Percentiles rank a stretch among this genome's conserved stretches.
These are phyloP conservation scores for Torymus auratus DNA, from an alignment of 2,888 invertebrate genomes.

Conservation along the genomic window DNA sequence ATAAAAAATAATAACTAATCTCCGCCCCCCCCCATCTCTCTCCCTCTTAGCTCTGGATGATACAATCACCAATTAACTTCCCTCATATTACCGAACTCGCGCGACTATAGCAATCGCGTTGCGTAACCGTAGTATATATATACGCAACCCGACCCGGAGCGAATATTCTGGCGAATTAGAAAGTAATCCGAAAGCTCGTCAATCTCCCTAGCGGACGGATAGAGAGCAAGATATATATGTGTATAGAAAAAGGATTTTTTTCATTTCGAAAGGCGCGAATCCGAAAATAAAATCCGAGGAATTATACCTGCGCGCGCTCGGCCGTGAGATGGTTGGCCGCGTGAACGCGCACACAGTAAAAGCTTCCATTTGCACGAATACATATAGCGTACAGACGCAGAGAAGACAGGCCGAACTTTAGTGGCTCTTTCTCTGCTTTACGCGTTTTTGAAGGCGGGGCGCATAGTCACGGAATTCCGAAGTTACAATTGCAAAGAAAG, in stretches of 20 bases:
- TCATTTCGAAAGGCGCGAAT: neutral
- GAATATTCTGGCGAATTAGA: slow-evolving; percentile 33
- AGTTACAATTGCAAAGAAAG: slow-evolving; percentile 44
- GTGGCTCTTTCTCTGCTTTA: neutral
- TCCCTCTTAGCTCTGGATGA: too few relatives aligned
- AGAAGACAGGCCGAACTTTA: neutral
- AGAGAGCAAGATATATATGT: neutral
- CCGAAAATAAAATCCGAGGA: slow-evolving; percentile 8
- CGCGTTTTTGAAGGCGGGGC: slow-evolving; percentile 35
- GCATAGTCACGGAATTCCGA: slow-evolving; percentile 24
- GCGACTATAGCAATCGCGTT: too few relatives aligned
- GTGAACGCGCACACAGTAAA: neutral
- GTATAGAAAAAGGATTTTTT: neutral
- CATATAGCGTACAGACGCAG: neutral
- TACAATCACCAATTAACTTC: too few relatives aligned
- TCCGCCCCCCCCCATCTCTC: too few relatives aligned
- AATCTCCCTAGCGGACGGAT: slow-evolving; percentile 5
- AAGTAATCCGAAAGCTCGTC: slow-evolving; percentile 38
- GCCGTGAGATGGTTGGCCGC: neutral
- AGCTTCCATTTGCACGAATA: slow-evolving; percentile 1
- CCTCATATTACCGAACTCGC: too few relatives aligned
- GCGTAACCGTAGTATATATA: neutral
- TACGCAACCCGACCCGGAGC: neutral
- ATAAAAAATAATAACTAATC: too few relatives aligned
- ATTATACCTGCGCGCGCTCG: neutral